Conservation (phyloP, 2,113 vertebrate genomes). For the Madoqua kirkii region DNA sequence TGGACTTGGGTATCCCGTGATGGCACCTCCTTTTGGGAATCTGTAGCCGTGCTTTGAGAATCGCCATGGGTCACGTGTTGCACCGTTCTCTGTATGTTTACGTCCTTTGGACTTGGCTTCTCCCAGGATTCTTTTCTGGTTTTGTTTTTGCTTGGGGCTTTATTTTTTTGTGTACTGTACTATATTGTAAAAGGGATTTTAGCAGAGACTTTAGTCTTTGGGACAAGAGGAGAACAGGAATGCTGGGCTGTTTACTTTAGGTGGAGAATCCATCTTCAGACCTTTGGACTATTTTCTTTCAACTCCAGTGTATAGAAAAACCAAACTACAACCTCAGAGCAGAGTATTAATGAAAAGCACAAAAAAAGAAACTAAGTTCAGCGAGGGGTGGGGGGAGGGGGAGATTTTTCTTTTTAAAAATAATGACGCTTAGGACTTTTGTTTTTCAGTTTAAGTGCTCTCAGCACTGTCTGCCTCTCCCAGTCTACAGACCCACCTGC, state of each 20-base stretch:
- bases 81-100: constrained; percentile 94
- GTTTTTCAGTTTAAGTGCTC: constrained; percentile 82
- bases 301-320: constrained; percentile 99
- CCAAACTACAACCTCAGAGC: constrained; percentile 99
- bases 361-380: constrained; percentile 95
- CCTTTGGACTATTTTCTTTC: constrained; percentile 92
- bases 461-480: constrained; percentile 80
- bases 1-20: constrained; percentile 86
- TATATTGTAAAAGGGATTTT: constrained; percentile 99
- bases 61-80: constrained; percentile 89
- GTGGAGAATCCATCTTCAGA: constrained; percentile 88
- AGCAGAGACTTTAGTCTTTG: constrained; percentile 94
- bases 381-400: constrained; percentile 77
- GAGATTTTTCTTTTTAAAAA: constrained; percentile 78
- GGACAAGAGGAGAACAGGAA: constrained; percentile 85
- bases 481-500: constrained; percentile 13
- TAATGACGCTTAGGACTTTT: constrained; percentile 80
- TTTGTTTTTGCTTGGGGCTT: constrained; percentile 76
- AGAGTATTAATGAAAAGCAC: constrained; percentile 99
- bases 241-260: constrained; percentile 95
- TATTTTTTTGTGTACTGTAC: constrained; percentile 89
- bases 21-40: constrained; percentile 84
- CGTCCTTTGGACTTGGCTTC: constrained; percentile 89
- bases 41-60: constrained; percentile 87
- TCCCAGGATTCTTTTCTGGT: constrained; percentile 87